Conservation (phyloP, 1,140 invertebrate genomes). For the Macrobrachium nipponense region DNA sequence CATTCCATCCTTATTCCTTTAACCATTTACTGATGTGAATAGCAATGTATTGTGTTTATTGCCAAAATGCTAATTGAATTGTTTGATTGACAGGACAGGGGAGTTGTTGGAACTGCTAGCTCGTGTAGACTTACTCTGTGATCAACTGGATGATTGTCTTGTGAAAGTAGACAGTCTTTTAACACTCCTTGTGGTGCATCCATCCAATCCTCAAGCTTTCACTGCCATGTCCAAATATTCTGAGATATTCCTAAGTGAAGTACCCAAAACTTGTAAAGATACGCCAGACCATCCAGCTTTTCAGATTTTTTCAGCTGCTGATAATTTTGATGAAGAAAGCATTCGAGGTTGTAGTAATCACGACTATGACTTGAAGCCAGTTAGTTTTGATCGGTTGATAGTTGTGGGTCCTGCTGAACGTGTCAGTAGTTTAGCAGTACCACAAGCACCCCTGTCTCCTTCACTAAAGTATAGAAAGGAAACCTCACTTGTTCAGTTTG, state of each 20-base stretch:
- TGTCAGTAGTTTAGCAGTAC: not conserved
- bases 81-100: conserved; percentile 42
- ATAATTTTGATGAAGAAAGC: conserved; percentile 7
- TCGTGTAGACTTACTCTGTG: conserved; percentile 54
- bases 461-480: not conserved
- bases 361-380: not conserved
- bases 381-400: not conserved
- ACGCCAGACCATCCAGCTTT: not conserved
- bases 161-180: conserved; percentile 58
- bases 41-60: not conserved
- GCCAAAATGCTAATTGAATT: not conserved
- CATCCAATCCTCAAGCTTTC: conserved; percentile 14
- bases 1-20: too few species aligned
- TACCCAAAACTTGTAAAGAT: not conserved
- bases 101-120: conserved; percentile 49
- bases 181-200: conserved; percentile 20
- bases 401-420: conserved; percentile 3
- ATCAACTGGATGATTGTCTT: conserved; percentile 57
- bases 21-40: too few species aligned
- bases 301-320: not conserved
- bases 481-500: not conserved
- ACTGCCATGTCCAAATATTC: conserved; percentile 11
- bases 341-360: conserved; percentile 13
- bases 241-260: not conserved
- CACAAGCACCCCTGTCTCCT: conserved; percentile 4